Evolutionary conservation across 2,113 vertebrate genomes (phyloP).

Genomic region (Bubalus kerabau): DNA sequence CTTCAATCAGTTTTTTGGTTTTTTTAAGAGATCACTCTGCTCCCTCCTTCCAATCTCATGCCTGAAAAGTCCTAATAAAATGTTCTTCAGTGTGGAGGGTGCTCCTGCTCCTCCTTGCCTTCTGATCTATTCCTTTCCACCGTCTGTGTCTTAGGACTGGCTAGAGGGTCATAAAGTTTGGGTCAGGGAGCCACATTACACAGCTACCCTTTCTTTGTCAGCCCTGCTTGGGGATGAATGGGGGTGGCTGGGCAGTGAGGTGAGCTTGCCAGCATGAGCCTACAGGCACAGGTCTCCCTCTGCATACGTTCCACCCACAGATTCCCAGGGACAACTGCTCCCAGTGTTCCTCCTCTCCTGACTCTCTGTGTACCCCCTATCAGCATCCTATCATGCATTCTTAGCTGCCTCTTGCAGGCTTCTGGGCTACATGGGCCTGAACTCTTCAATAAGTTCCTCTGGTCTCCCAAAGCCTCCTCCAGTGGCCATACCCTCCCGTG

Average conservation of each 20-base stretch:
- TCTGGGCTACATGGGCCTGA: not conserved
- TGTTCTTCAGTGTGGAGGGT: not conserved
- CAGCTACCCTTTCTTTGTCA: not conserved
- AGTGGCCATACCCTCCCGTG: not conserved
- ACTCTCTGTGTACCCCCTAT: not conserved
- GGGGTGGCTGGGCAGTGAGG: not conserved
- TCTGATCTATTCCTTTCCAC: not conserved
- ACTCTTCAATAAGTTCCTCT: not conserved
- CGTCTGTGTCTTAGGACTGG: not conserved
- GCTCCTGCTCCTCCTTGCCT: not conserved
- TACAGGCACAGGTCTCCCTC: not conserved
- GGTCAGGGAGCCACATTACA: not conserved
- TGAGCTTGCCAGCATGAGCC: not conserved
- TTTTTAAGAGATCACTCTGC: not conserved
- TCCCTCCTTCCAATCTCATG: not conserved
- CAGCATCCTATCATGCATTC: not conserved
- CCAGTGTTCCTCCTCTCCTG: not conserved
- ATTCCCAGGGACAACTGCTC: not conserved
- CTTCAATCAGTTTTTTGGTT: not conserved
- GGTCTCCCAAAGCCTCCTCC: not conserved
- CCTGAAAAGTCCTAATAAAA: not conserved
- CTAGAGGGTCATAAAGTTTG: not conserved
- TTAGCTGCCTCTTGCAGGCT: not conserved
- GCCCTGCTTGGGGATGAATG: not conserved
- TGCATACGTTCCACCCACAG: not conserved